These are phyloP conservation scores for Florisuga fusca DNA, from an alignment of 2,797 vertebrate species.

Conservation along the genomic window DNA sequence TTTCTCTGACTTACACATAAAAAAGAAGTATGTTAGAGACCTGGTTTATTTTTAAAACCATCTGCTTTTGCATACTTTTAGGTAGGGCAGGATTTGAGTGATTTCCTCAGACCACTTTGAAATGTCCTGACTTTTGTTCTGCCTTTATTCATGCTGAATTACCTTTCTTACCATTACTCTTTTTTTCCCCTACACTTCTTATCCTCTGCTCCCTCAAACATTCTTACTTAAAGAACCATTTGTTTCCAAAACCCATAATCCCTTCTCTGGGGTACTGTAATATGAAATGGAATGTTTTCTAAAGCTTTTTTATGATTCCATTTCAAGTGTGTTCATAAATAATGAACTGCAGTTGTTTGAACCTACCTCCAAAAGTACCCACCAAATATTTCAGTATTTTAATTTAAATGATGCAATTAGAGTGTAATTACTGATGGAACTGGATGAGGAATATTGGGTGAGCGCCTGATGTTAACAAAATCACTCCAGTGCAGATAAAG, in stretches of 20 bases:
- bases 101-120: neutral
- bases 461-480: neutral
- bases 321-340: neutral
- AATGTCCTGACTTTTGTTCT: neutral
- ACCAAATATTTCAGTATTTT: neutral
- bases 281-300: neutral
- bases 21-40: neutral
- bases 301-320: neutral
- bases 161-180: neutral
- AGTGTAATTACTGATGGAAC: neutral
- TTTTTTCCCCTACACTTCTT: fast-evolving
- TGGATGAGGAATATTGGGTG: neutral
- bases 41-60: neutral
- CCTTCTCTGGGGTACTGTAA: neutral
- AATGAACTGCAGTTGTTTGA: neutral
- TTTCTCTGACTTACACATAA: neutral
- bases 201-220: neutral
- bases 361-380: neutral
- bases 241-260: neutral
- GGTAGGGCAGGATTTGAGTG: neutral
- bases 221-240: neutral
- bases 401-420: neutral
- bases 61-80: neutral
- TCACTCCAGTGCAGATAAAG: neutral
- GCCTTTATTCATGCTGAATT: neutral